Evolutionary conservation across 2,797 vertebrate genomes (phyloP).

Genomic region (Rallus crepitans): DNA sequence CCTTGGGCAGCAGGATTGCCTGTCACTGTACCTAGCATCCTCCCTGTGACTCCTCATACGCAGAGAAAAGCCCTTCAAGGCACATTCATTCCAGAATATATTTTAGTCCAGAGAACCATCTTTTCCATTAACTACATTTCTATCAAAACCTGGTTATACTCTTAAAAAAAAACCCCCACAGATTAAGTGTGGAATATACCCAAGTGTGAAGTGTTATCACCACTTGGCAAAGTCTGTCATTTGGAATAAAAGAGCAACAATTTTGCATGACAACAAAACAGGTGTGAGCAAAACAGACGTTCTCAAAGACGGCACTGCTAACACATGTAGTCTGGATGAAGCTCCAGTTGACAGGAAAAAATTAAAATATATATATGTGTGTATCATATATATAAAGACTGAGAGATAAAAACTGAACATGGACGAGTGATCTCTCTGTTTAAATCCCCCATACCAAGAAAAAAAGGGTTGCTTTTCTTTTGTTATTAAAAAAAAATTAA

Average conservation of each 20-base stretch:
- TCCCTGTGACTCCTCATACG: background rate
- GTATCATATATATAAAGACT: constrained; percentile 5
- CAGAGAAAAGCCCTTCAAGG: background rate
- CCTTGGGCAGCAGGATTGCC: background rate
- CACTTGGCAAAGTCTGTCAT: background rate
- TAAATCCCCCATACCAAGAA: background rate
- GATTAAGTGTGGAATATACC: background rate
- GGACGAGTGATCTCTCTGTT: background rate
- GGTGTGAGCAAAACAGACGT: constrained; percentile 21
- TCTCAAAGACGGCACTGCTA: constrained; percentile 24
- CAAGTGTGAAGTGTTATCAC: background rate
- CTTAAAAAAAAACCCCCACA: background rate
- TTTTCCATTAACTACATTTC: background rate
- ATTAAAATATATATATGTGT: background rate
- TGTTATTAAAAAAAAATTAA: background rate
- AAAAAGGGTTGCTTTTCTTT: constrained; percentile 25
- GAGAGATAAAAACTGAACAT: constrained; percentile 38
- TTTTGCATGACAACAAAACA: constrained; percentile 36
- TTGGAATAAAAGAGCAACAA: constrained; percentile 3
- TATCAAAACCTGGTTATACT: background rate
- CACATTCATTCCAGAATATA: background rate
- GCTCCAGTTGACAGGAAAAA: constrained; percentile 17
- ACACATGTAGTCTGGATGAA: constrained; percentile 18
- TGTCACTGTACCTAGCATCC: background rate
- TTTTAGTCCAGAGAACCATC: background rate